phyloP scores from a whole-genome alignment of 2,888 invertebrate genomes.

The Oxyscelio sp. region DNA sequence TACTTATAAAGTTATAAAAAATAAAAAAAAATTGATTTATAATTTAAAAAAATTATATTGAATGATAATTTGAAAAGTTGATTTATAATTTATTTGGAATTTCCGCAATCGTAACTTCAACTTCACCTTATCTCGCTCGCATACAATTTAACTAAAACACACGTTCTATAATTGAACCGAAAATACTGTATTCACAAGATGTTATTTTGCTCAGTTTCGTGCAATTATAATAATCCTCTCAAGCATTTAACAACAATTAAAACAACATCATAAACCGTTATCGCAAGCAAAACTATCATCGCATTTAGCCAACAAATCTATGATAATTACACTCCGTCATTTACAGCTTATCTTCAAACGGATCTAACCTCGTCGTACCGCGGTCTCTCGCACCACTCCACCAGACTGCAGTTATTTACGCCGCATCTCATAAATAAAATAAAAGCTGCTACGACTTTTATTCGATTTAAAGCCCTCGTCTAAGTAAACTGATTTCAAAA shows the following conservation, averaged over 20 bases:
- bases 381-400: constrained; percentile 56
- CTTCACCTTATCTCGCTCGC: no score
- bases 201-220: constrained; percentile 52
- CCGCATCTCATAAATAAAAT: constrained; percentile 81
- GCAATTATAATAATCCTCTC: constrained; percentile 64
- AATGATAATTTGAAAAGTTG: no score
- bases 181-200: constrained; percentile 11
- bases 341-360: constrained; percentile 56
- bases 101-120: no score
- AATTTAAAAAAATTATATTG: no score
- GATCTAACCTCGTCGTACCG: constrained; percentile 26
- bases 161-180: constrained; percentile 44
- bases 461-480: constrained; percentile 82
- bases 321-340: constrained; percentile 63
- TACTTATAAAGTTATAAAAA: no score
- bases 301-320: constrained; percentile 60
- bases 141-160: constrained; percentile 54
- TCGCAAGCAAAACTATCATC: constrained; percentile 33
- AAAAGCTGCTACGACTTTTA: constrained; percentile 82
- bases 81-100: no score
- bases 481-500: constrained; percentile 73
- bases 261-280: constrained; percentile 57
- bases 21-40: no score
- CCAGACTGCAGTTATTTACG: constrained; percentile 59
- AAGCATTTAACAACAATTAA: constrained; percentile 58